Evolutionary conservation across 2,797 vertebrate species (phyloP).

Genomic region (Ibycter americanus): DNA sequence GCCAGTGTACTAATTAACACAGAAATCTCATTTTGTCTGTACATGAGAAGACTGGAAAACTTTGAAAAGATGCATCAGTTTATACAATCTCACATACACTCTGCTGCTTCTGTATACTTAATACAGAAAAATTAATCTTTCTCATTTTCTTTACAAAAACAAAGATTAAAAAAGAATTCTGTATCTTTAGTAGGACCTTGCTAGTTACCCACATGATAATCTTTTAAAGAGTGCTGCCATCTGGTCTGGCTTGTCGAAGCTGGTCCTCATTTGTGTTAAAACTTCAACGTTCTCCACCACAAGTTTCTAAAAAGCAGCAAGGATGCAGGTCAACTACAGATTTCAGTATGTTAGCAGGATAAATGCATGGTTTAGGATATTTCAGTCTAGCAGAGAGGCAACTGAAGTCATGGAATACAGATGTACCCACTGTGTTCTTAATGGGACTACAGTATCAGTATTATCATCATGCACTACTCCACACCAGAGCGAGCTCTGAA

Average conservation of each 20-base stretch:
- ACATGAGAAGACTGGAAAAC: not conserved
- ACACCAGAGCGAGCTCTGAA: not conserved
- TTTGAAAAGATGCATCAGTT: not conserved
- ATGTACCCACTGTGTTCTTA: not conserved
- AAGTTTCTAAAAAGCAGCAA: constrained; percentile 86
- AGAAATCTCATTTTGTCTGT: not conserved
- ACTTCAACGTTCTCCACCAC: constrained; percentile 98
- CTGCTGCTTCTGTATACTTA: not conserved
- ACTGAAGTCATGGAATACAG: constrained; percentile 25
- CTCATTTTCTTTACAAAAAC: not conserved
- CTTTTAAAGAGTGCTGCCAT: constrained; percentile 98
- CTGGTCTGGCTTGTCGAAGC: constrained; percentile 98
- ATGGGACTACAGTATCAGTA: not conserved
- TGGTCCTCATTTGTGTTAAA: constrained; percentile 98
- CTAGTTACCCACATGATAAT: constrained; percentile 87
- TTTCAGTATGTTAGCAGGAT: not conserved
- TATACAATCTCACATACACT: rapidly evolving
- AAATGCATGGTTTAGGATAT: constrained; percentile 4
- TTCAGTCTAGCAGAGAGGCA: constrained; percentile 38
- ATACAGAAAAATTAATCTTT: not conserved
- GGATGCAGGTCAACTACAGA: constrained; percentile 35
- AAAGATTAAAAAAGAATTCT: not conserved
- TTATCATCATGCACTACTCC: not conserved
- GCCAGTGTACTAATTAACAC: not conserved
- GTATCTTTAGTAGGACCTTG: not conserved